Conservation (phyloP, 2,113 vertebrate species). For the Leucopsar rothschildi region DNA sequence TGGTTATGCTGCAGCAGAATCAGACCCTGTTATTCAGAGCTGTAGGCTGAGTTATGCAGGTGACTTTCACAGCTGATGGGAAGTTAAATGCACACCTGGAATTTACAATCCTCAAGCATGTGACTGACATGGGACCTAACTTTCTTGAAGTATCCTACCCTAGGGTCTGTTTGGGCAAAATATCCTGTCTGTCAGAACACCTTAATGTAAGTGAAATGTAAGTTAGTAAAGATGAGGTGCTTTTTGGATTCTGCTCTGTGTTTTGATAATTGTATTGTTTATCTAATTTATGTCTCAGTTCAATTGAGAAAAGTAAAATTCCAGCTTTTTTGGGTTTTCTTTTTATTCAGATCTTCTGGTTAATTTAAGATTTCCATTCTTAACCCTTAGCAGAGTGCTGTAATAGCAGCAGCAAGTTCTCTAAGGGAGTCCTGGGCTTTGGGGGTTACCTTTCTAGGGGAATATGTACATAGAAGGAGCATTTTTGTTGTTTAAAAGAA, state of each 20-base stretch:
- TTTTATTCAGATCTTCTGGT: not conserved
- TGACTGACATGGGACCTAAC: not conserved
- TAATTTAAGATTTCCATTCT: not conserved
- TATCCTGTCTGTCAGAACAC: not conserved
- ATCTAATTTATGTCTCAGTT: not conserved
- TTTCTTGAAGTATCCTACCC: not conserved
- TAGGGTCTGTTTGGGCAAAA: not conserved
- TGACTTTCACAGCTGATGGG: not conserved
- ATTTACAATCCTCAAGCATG: fast-evolving
- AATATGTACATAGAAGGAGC: not conserved
- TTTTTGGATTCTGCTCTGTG: not conserved
- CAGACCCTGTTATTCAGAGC: not conserved
- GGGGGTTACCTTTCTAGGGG: not conserved
- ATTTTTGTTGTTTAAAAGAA: not conserved
- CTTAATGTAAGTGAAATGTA: not conserved
- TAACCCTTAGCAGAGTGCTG: not conserved
- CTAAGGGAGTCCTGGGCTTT: not conserved
- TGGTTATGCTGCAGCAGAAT: not conserved
- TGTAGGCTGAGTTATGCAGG: not conserved
- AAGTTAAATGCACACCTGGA: not conserved
- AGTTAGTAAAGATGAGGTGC: not conserved
- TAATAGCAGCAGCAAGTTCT: not conserved
- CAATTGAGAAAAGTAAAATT: not conserved
- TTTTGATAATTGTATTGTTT: not conserved
- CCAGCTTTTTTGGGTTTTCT: not conserved